phyloP scores from a whole-genome alignment of 92 coral and sea anemone genomes.

The Plumapathes pennacea region DNA sequence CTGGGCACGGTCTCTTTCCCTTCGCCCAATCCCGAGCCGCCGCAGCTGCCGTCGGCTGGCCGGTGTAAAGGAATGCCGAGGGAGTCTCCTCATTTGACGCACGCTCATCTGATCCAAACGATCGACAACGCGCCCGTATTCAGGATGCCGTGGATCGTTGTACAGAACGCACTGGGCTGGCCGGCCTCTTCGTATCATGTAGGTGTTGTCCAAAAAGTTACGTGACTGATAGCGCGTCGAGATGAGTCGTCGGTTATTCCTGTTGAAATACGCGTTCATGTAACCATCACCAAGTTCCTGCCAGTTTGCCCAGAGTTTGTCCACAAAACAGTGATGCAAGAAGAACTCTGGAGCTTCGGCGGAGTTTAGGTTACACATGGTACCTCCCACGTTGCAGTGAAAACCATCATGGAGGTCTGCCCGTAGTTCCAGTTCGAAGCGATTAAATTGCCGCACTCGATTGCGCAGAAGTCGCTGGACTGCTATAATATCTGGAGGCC shows the following conservation, averaged over 20 bases:
- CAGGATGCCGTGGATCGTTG: conserved; percentile 15
- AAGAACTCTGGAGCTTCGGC: conserved; percentile 30
- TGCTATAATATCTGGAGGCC: conserved; percentile 21
- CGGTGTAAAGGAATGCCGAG: conserved; percentile 4
- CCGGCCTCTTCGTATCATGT: not conserved
- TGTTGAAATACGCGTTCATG: not conserved
- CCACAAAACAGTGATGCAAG: conserved; percentile 18
- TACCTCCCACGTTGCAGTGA: conserved; percentile 20
- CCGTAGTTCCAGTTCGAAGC: conserved; percentile 17
- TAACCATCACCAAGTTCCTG: conserved; percentile 17
- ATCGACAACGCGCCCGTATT: conserved; percentile 2
- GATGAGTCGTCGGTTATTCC: not conserved
- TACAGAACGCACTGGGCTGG: conserved; percentile 7
- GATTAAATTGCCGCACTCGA: not conserved
- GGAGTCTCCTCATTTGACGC: not conserved
- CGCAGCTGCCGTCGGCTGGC: not conserved
- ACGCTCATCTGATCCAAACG: conserved; percentile 6
- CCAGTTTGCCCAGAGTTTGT: conserved; percentile 34
- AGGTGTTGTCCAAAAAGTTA: conserved; percentile 1
- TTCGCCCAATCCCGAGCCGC: not conserved
- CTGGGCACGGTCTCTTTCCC: conserved; percentile 3
- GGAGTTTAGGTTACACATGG: conserved; percentile 14
- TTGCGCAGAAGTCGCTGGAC: not conserved
- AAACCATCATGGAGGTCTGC: conserved; percentile 19
- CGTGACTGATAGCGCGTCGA: not conserved